phyloP scores from a whole-genome alignment of 2,888 invertebrate genomes.

The Sicus ferrugineus region DNA sequence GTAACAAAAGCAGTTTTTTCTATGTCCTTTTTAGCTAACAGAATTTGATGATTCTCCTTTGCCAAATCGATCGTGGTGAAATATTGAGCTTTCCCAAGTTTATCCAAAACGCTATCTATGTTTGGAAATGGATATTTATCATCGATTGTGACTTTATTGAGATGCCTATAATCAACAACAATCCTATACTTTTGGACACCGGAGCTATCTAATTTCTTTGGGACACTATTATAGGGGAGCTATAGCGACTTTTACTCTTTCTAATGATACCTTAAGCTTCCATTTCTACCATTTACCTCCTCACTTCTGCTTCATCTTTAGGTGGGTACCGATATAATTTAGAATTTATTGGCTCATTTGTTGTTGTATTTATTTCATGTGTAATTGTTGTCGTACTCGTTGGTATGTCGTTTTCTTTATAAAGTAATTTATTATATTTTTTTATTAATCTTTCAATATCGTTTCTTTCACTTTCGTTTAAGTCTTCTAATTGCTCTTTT shows the following conservation, averaged over 20 bases:
- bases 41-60: slow-evolving; percentile 35
- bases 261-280: too few species aligned
- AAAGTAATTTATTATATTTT: slow-evolving; percentile 36
- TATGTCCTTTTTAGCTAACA: slow-evolving; percentile 33
- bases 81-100: too few species aligned
- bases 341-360: too few species aligned
- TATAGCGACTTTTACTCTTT: too few species aligned
- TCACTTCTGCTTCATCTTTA: slow-evolving; percentile 32
- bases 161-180: too few species aligned
- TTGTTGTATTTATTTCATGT: too few species aligned
- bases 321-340: too few species aligned
- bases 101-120: slow-evolving; percentile 34
- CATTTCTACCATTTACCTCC: too few species aligned
- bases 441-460: too few species aligned
- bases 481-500: slow-evolving; percentile 33
- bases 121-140: slow-evolving; percentile 40
- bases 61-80: slow-evolving; percentile 37
- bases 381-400: too few species aligned
- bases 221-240: slow-evolving; percentile 36
- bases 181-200: too few species aligned
- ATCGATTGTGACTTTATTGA: slow-evolving; percentile 38
- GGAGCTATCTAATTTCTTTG: too few species aligned
- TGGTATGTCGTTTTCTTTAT: slow-evolving; percentile 39
- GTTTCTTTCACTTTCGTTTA: slow-evolving; percentile 38
- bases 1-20: slow-evolving; percentile 40